A percentile compares a stretch with the other conserved stretches of the same genome.
Evolutionary conservation across 2,888 invertebrate species (phyloP).

Genomic region (Tiphia femorata): DNA sequence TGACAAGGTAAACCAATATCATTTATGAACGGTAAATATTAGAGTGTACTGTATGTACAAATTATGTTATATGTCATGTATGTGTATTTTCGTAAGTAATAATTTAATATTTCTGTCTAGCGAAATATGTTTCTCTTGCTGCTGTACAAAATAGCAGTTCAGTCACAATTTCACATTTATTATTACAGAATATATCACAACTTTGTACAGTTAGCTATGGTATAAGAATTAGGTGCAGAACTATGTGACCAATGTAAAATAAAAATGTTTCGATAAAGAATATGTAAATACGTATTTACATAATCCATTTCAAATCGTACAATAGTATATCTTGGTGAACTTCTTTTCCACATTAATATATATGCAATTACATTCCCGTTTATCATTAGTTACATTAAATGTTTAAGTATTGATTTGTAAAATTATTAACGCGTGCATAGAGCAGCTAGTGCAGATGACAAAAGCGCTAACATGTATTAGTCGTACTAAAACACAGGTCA

Average conservation of each 20-base stretch:
- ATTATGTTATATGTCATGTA: conserved; percentile 25
- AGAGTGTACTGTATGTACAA: conserved; percentile 12
- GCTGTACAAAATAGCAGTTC: background rate
- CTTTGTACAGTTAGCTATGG: conserved; percentile 21
- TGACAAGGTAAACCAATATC: background rate
- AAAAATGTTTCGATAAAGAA: conserved; percentile 17
- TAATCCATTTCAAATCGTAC: conserved; percentile 10
- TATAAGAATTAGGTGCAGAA: conserved; percentile 13
- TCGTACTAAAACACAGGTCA: no score
- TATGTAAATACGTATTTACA: conserved; percentile 31
- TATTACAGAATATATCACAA: conserved; percentile 5
- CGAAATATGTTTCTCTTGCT: conserved; percentile 17
- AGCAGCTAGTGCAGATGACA: conserved; percentile 25
- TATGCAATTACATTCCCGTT: conserved; percentile 34
- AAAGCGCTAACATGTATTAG: background rate
- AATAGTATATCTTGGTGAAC: background rate
- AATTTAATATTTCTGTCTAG: conserved; percentile 20
- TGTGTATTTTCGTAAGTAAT: conserved; percentile 14
- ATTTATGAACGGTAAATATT: background rate
- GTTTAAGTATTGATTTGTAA: conserved; percentile 19
- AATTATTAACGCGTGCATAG: conserved; percentile 22
- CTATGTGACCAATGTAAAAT: conserved; percentile 41
- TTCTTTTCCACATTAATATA: conserved; percentile 9
- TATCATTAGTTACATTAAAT: conserved; percentile 14
- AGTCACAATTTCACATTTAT: conserved; percentile 4